These are phyloP conservation scores for Tamias sibiricus DNA, from an alignment of 2,113 vertebrate species.

Conservation along the genomic window DNA sequence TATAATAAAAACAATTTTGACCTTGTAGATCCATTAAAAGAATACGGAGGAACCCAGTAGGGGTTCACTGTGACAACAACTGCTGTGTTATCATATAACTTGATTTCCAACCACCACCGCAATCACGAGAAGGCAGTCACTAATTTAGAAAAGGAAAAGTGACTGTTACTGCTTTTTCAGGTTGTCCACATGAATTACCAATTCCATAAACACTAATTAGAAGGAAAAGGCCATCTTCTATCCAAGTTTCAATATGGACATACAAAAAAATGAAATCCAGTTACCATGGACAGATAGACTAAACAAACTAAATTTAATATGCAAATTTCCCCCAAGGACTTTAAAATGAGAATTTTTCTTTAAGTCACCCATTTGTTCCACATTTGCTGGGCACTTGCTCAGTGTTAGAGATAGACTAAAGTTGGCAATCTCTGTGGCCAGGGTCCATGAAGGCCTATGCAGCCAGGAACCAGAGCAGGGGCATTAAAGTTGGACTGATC, in stretches of 20 bases:
- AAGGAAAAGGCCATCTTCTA: constrained; percentile 3
- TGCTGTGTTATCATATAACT: background rate
- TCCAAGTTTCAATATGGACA: background rate
- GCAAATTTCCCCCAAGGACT: constrained; percentile 30
- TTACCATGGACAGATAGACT: background rate
- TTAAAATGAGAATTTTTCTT: background rate
- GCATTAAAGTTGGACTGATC: background rate
- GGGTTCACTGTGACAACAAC: too few relatives aligned
- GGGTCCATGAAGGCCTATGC: background rate
- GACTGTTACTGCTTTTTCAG: background rate
- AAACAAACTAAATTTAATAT: constrained; percentile 20
- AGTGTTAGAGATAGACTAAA: background rate
- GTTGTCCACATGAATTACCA: background rate
- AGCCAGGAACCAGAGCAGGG: background rate
- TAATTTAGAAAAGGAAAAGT: constrained; percentile 27
- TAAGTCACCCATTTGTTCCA: background rate
- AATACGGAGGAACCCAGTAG: background rate
- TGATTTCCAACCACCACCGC: background rate
- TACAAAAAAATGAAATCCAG: constrained; percentile 26
- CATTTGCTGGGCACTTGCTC: background rate
- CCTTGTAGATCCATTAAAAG: background rate
- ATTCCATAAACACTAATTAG: background rate
- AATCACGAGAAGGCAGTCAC: constrained; percentile 78
- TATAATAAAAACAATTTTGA: background rate
- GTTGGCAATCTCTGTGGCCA: background rate